Conservation (phyloP, 1,140 invertebrate genomes). For the Branchinecta lindahli region DNA sequence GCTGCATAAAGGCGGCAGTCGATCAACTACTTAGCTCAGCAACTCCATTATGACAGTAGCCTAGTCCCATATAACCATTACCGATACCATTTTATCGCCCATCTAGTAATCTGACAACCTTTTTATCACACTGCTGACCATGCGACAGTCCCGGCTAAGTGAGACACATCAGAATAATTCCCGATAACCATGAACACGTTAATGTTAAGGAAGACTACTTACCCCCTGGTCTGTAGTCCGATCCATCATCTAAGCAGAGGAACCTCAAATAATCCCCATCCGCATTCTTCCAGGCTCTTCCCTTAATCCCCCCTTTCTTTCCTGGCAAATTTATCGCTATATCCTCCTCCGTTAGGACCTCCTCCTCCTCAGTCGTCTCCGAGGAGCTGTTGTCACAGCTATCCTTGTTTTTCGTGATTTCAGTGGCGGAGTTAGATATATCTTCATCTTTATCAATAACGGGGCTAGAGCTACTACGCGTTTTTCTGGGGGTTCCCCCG, state of each 20-base stretch:
- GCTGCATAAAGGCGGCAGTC: no score
- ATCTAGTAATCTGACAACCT: no score
- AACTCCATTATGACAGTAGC: no score
- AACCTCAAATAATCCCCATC: slow-evolving; percentile 28
- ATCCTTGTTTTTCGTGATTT: neutral
- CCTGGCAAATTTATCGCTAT: slow-evolving; percentile 28
- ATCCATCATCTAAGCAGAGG: slow-evolving; percentile 27
- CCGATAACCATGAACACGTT: no score
- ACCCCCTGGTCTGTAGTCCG: slow-evolving; percentile 30
- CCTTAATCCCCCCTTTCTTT: slow-evolving; percentile 29
- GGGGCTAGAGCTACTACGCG: neutral
- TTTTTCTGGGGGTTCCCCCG: neutral
- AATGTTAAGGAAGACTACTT: slow-evolving; percentile 14
- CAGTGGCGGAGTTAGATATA: neutral
- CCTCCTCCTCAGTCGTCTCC: neutral
- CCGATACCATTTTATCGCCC: no score
- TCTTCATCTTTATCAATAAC: slow-evolving; percentile 1
- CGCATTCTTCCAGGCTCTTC: slow-evolving; percentile 26
- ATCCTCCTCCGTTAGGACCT: slow-evolving; percentile 22
- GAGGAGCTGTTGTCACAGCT: neutral
- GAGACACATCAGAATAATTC: no score
- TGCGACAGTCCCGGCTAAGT: no score
- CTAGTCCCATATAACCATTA: no score
- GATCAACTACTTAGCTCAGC: no score
- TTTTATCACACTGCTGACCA: no score